Percentiles rank a stretch among this genome's conserved stretches.
Conservation (phyloP, 37 sponge, comb jelly and placozoan species). For the Axinella damicornis region DNA sequence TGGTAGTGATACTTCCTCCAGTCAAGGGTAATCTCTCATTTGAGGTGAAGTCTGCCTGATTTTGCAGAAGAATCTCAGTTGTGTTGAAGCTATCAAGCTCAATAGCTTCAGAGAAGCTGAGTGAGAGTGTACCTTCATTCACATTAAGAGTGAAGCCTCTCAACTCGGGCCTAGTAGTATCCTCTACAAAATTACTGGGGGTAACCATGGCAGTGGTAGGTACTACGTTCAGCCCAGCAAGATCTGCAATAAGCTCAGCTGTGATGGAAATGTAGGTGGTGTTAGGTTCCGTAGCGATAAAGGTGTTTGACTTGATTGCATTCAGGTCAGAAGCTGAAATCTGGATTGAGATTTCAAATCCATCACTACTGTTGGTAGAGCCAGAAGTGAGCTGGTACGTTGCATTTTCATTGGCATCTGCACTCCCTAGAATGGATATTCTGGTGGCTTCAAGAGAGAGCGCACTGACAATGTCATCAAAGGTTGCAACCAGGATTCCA, state of each 20-base stretch:
- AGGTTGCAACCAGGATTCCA: slow-evolving; percentile 57
- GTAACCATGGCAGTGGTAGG: slow-evolving; percentile 41
- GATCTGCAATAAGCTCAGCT: slow-evolving; percentile 82
- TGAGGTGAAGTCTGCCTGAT: slow-evolving; percentile 11
- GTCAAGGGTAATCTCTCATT: slow-evolving; percentile 2
- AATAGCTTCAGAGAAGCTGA: slow-evolving; percentile 88
- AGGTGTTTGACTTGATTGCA: slow-evolving; percentile 75
- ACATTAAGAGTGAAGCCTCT: slow-evolving; percentile 62
- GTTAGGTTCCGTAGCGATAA: slow-evolving; percentile 58
- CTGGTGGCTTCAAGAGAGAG: slow-evolving; percentile 46
- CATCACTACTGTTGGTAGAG: slow-evolving; percentile 63
- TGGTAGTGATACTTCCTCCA: slow-evolving; percentile 50
- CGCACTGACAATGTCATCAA: slow-evolving; percentile 77
- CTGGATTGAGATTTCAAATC: slow-evolving; percentile 51
- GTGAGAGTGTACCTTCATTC: slow-evolving; percentile 61
- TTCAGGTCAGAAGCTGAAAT: slow-evolving; percentile 71
- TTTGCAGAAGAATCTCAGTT: slow-evolving; percentile 68
- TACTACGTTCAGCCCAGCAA: slow-evolving; percentile 50
- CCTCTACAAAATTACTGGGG: slow-evolving; percentile 50
- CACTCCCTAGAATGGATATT: slow-evolving; percentile 53
- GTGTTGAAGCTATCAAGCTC: slow-evolving; percentile 73
- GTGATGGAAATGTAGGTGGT: slow-evolving; percentile 70
- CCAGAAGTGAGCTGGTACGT: slow-evolving; percentile 66
- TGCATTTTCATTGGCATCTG: slow-evolving; percentile 11
- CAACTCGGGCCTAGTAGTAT: slow-evolving; percentile 71